A percentile compares a stretch with the other conserved stretches of the same genome.
Evolutionary conservation across 2,113 vertebrate species (phyloP).

Genomic region (Petrocephalus zakoni): DNA sequence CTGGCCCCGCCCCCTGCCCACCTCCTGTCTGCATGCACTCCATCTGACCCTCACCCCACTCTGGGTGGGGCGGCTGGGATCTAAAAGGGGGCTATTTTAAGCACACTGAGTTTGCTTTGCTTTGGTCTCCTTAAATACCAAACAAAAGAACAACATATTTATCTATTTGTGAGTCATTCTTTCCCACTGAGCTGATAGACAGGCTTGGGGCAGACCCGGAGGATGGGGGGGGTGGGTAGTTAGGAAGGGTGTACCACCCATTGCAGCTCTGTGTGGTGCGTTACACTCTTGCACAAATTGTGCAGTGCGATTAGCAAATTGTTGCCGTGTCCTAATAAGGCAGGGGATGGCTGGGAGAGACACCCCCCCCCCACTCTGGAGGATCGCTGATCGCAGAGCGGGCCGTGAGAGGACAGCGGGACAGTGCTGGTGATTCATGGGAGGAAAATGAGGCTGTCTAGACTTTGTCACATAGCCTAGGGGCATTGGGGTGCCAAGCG

Average conservation of each 20-base stretch:
- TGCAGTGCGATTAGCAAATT: constrained; percentile 16
- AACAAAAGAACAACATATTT: background rate
- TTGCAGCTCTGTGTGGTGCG: constrained; percentile 34
- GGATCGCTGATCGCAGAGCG: background rate
- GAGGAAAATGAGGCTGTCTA: constrained; percentile 17
- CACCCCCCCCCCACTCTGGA: background rate
- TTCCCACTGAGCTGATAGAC: background rate
- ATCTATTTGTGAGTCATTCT: constrained; percentile 13
- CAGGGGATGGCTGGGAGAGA: constrained; percentile 5
- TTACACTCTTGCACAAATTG: constrained; percentile 39
- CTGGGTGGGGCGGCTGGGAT: background rate
- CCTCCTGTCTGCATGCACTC: background rate
- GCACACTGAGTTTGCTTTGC: background rate
- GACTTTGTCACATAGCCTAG: constrained; percentile 6
- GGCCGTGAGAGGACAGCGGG: background rate
- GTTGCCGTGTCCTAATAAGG: constrained; percentile 37
- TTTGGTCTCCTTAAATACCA: constrained; percentile 12
- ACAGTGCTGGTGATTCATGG: constrained; percentile 12
- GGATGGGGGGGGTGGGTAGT: background rate
- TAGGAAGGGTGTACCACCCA: background rate
- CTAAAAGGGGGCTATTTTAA: background rate
- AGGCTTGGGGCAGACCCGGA: background rate
- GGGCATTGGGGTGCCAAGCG: constrained; percentile 9
- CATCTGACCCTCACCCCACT: background rate
- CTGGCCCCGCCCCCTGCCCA: background rate